Conservation (phyloP, 2,113 vertebrate genomes). For the Hippocampus guttulatus region DNA sequence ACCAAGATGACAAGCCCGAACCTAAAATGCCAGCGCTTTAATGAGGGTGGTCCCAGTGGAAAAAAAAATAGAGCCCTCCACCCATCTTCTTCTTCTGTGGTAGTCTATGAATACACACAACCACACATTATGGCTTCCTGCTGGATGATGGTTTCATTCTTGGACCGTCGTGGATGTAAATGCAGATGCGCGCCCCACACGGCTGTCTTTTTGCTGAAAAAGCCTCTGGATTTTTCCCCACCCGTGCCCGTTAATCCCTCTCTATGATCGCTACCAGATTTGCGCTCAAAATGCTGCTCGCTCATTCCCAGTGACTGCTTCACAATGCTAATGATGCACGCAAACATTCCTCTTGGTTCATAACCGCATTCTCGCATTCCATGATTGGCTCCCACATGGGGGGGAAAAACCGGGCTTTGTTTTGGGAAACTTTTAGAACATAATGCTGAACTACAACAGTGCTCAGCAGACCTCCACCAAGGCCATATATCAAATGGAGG, state of each 20-base stretch:
- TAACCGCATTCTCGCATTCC: slow-evolving; percentile 53
- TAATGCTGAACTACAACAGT: not conserved
- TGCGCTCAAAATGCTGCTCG: not conserved
- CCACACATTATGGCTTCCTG: slow-evolving; percentile 64
- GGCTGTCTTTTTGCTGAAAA: slow-evolving; percentile 44
- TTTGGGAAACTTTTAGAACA: slow-evolving; percentile 19
- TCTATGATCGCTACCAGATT: slow-evolving; percentile 57
- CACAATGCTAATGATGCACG: slow-evolving; percentile 58
- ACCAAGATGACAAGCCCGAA: slow-evolving; percentile 14
- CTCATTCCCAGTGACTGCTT: slow-evolving; percentile 39
- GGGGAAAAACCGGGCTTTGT: slow-evolving; percentile 42
- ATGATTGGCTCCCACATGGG: slow-evolving; percentile 39
- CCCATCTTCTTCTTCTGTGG: slow-evolving; percentile 41
- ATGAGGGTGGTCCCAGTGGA: slow-evolving; percentile 59
- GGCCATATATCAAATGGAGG: not conserved
- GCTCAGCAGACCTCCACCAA: not conserved
- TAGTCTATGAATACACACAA: slow-evolving; percentile 62
- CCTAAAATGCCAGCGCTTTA: slow-evolving; percentile 23
- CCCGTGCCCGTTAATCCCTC: slow-evolving; percentile 54
- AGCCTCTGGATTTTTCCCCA: slow-evolving; percentile 53
- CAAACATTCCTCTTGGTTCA: slow-evolving; percentile 54
- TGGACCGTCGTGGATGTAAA: slow-evolving; percentile 52
- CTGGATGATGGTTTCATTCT: slow-evolving; percentile 61
- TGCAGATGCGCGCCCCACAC: slow-evolving; percentile 58
- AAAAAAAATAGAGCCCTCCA: slow-evolving; percentile 42